Percentiles rank a stretch among this genome's conserved stretches.
Conservation (phyloP, 2,113 vertebrate species). For the Catharus minimus region DNA sequence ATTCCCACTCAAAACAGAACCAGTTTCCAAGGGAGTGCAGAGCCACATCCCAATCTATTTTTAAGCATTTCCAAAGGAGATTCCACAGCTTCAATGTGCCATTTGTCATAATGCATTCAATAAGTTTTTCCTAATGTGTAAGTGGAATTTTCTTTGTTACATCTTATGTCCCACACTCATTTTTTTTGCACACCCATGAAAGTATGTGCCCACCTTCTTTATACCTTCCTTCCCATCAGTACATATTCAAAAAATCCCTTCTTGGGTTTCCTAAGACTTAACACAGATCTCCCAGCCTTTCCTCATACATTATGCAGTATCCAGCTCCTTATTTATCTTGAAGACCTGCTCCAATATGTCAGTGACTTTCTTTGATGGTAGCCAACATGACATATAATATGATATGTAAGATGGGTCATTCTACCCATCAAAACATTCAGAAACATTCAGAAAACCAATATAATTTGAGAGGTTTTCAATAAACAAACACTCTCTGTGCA, state of each 20-base stretch:
- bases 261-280: not conserved
- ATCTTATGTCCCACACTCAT: not conserved
- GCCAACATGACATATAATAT: not conserved
- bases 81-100: not conserved
- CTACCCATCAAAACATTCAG: not conserved
- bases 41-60: not conserved
- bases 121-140: not conserved
- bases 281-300: not conserved
- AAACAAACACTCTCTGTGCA: constrained; percentile 19
- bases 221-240: not conserved
- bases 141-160: not conserved
- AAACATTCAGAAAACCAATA: not conserved
- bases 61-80: not conserved
- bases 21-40: not conserved
- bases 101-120: not conserved
- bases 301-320: not conserved
- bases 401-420: not conserved
- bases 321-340: not conserved
- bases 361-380: not conserved
- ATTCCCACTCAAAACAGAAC: not conserved
- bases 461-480: constrained; percentile 35
- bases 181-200: not conserved
- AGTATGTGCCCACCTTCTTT: not conserved
- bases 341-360: not conserved
- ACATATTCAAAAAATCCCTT: not conserved